Evolutionary conservation across 2,113 vertebrate species (phyloP), one percentile per base, ranked within the genome.

Genomic region (Okapia johnstoni): DNA sequence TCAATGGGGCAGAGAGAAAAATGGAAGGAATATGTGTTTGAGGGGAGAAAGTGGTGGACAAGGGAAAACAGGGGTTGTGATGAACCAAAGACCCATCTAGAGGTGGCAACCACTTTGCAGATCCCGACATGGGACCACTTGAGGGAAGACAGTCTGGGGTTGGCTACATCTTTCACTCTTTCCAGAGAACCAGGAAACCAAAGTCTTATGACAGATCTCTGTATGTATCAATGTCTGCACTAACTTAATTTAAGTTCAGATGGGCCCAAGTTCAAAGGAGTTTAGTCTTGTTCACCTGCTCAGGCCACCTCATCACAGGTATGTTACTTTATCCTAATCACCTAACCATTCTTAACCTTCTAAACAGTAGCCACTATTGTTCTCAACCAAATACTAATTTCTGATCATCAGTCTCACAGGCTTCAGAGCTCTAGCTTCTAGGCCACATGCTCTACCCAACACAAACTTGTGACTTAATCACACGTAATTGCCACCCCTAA

Each of bases 21-120:
- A 46, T 4, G 7, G 6, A 19, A 7, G 17, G 11, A 26, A 13
- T 40, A 23, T 3, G 17, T 26, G n/a, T 58, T 14, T 60, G 28
- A 46, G 15, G 70, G 13, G 6, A 2, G 7, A 15, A 11, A 23
- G 25, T 33, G 33, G 9, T 15, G 23, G 73, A n/a, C 1, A 2
- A 43, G 33, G 40, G 23, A 33, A 10, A 16, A 52, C 0, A 9
- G 50, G 0, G 0, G 6, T 9, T 4, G 0, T 66, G 66, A 12
- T 5, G 55, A 92, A 36, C 81, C 23, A 19, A 40, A 52, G 63
- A 73, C 58, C 85, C 84, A 40, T 8, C 6, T 40, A 54, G 13
- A 54, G 11, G 33, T 5, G 61, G 25, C 33, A 50, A n/a, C 23
- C 6, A 19, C 52, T 61, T 73, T 7, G 21, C 46, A 10, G 33